Evolutionary conservation across 2,797 vertebrate genomes (phyloP), one percentile per base, ranked within the genome.

Genomic region (Parambassis ranga): DNA sequence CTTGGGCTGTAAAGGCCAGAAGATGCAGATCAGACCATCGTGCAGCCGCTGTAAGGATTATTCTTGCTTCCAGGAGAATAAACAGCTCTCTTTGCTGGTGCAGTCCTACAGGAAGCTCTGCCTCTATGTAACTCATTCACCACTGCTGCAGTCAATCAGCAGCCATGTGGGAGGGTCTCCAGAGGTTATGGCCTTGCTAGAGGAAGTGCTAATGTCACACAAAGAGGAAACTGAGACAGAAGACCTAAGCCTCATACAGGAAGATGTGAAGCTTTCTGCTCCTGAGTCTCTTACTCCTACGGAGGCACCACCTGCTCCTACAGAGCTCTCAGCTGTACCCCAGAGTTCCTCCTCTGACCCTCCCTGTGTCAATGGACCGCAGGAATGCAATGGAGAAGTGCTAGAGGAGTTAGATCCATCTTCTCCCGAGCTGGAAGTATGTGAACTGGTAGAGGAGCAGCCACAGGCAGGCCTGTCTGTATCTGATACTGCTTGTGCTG

Each of bases 11-110:
- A 97, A 96, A 92, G 96, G 96, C 75, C 94, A 96, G 89, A 97
- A 95, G 91, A 96, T 96, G 96, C 92, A 94, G 91, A 91, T 96
- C 89, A 96, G 95, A 83, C 93, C 93, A 0, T 92, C 95, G 0
- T 98, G 97, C 90, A 94, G 92, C 89, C 96, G 96, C 92, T 98
- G 97, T 87, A 97, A 95, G 84, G 96, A 99, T 94, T 95, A 95
- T 28, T 92, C 95, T 76, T 93, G 94, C 81, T 98, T 98, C 86
- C 94, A 96, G 86, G 96, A 98, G 87, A 98, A 97, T 77, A 95
- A 94, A 82, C 96, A 97, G 85, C 91, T 99, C 60, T 94, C 93
- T 82, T 92, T 98, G 81, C 87, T 99, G 36, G 95, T 98, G 77
- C 93, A 94, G 63, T 97, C 95, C 88, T 99, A 99, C 90, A 94